phyloP scores from a whole-genome alignment of 2,797 vertebrate species.

The Mustela erminea region DNA sequence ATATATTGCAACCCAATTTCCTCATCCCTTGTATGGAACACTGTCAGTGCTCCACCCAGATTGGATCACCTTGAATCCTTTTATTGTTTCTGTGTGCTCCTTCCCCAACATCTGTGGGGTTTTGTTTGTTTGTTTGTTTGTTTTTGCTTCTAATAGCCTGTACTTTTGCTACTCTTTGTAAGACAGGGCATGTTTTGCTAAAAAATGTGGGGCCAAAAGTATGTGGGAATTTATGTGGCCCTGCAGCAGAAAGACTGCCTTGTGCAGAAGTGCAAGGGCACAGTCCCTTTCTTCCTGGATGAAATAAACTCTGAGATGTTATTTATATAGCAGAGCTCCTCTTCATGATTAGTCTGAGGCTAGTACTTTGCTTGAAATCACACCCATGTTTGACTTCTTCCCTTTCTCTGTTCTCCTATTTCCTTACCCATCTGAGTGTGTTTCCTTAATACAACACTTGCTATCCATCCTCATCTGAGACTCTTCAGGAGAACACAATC shows the following conservation, averaged over 20 bases:
- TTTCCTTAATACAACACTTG: not conserved
- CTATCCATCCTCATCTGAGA: not conserved
- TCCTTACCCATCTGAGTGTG: not conserved
- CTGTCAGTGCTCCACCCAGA: not conserved
- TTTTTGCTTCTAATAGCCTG: no score
- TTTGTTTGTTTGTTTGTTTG: no score
- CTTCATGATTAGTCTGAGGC: not conserved
- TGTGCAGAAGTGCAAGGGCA: not conserved
- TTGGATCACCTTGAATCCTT: not conserved
- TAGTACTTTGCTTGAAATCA: not conserved
- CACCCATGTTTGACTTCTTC: not conserved
- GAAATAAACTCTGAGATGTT: not conserved
- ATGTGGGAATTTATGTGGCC: not conserved
- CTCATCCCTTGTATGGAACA: not conserved
- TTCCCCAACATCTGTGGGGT: not conserved
- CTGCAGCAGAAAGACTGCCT: not conserved
- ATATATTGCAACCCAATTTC: not conserved
- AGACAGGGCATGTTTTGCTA: not conserved
- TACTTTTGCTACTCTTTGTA: not conserved
- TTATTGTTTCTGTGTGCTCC: not conserved
- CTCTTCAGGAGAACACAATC: not conserved
- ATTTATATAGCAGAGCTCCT: not conserved
- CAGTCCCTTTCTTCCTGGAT: not conserved
- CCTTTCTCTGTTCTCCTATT: not conserved
- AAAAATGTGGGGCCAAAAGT: not conserved